phyloP scores from a whole-genome alignment of 1,140 invertebrate genomes.

The Pinna nobilis region DNA sequence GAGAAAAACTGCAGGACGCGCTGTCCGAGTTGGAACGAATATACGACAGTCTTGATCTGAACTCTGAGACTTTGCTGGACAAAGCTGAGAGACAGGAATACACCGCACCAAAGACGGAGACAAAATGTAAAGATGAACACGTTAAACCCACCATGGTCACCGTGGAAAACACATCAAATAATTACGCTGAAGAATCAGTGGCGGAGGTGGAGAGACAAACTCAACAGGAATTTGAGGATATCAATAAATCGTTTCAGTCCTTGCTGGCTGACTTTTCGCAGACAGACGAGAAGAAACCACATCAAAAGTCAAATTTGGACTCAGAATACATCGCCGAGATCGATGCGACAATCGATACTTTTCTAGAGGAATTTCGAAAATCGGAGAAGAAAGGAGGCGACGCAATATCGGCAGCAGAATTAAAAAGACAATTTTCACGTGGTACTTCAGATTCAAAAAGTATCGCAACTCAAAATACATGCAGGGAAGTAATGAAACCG shows the following conservation, averaged over 20 bases:
- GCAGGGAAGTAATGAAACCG: constrained; percentile 39
- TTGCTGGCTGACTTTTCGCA: constrained; percentile 61
- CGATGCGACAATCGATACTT: constrained; percentile 41
- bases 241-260: constrained; percentile 67
- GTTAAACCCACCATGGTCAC: constrained; percentile 1
- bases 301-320: constrained; percentile 12
- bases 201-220: constrained; percentile 58
- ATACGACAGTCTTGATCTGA: constrained; percentile 59
- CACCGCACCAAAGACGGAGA: constrained; percentile 11
- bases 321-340: constrained; percentile 30
- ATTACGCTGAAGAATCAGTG: constrained; percentile 36
- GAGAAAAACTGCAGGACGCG: constrained; percentile 63
- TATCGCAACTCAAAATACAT: constrained; percentile 25
- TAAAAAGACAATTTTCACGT: background rate
- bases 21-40: constrained; percentile 65
- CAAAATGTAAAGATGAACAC: too few relatives aligned
- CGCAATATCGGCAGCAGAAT: background rate
- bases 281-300: constrained; percentile 12
- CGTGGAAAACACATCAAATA: constrained; percentile 4
- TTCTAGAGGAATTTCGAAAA: constrained; percentile 41
- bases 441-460: constrained; percentile 8
- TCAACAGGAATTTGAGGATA: constrained; percentile 65
- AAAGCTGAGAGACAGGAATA: constrained; percentile 44
- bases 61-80: constrained; percentile 46
- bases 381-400: constrained; percentile 6